phyloP scores from a whole-genome alignment of 2,113 vertebrate genomes.

The Dasypus novemcinctus region DNA sequence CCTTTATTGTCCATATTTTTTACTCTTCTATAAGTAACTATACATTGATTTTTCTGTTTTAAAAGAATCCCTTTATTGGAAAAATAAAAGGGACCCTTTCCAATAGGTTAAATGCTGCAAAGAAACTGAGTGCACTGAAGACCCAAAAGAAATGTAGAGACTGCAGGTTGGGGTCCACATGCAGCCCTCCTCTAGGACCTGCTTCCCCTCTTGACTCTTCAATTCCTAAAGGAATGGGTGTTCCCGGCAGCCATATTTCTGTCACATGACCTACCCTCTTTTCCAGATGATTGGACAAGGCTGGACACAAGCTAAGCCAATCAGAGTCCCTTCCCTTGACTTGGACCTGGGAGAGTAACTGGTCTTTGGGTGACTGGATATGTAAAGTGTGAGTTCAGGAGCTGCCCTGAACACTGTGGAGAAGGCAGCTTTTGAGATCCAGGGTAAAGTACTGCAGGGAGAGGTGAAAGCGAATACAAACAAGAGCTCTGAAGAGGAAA shows the following conservation, averaged over 20 bases:
- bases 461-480: background rate
- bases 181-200: too few relatives aligned
- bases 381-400: background rate
- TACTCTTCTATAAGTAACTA: background rate
- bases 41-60: background rate
- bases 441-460: accelerated
- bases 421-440: background rate
- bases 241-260: background rate
- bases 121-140: background rate
- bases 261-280: background rate
- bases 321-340: background rate
- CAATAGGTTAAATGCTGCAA: background rate
- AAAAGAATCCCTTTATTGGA: background rate
- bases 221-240: accelerated
- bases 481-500: background rate
- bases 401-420: background rate
- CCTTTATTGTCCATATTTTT: background rate
- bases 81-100: background rate
- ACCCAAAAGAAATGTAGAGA: background rate
- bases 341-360: accelerated
- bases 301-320: background rate
- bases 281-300: background rate
- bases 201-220: background rate
- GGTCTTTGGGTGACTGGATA: background rate
- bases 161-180: accelerated